Base-by-base conservation (phyloP, 37 sponge, comb jelly and placozoan genomes). In the Dysidea cf. avara region DNA sequence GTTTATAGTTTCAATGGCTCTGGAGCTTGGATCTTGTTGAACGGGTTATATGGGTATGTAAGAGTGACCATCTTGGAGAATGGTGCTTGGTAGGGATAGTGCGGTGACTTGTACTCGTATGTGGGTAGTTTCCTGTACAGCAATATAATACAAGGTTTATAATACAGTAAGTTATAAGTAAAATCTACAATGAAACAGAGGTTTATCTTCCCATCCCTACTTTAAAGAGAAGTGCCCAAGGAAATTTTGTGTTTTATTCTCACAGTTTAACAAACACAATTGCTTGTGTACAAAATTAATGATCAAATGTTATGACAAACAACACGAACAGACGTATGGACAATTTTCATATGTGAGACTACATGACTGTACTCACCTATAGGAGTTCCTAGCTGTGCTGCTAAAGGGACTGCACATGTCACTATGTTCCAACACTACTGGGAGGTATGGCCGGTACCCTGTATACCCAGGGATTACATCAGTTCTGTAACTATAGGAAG, bases 1-100 rank as follows among this genome's bases (percentile, higher is more conserved):
- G 29, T 26, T 26, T 22, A 22, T 26, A 56, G 29, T 56, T 22
- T 28, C 29, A 28, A 7, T 14, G 58, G 29, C 11, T 56, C 32
- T 31, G 39, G 0, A 30, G 72, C 4, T 3, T 61, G 29, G 5
- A 22, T 28, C 14, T 68, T 81, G 61, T 63, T 76, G 76, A 81
- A 86, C 3, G 87, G 87, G 48, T 80, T 86, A 71, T 74, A 48
- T 14, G 87, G 87, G 37, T 80, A 68, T 57, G 76, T 86, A 35
- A 86, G 81, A n/a, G 87, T 76, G 36, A 86, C 66, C 1, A 66
- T 71, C 64, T 86, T 80, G 14, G 87, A 81, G 33, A 86, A 53
- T 1, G 87, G 87, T 25, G 71, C 77, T 20, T 69, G 68, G 71
- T 22, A 56, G 26, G 52, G 40, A 57, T 43, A 68, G 9, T 60